Percentiles rank a stretch among this genome's conserved stretches.
Evolutionary conservation across 2,797 vertebrate genomes (phyloP).

Genomic region (Cheracebus regulus): DNA sequence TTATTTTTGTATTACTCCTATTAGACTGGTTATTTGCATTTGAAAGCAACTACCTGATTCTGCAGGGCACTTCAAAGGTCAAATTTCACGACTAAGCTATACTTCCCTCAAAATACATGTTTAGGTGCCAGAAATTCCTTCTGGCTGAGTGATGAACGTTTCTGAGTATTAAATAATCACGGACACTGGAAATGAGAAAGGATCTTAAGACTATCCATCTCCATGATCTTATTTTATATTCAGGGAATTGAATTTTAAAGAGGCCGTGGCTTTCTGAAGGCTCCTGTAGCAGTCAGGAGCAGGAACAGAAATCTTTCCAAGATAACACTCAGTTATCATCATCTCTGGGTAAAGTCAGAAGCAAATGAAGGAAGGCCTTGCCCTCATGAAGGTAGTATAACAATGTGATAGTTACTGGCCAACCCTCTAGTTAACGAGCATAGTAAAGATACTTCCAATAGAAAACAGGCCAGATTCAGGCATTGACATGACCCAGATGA

Average conservation of each 20-base stretch:
- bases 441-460: not conserved
- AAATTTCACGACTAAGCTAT: conserved; percentile 12
- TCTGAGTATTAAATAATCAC: conserved; percentile 25
- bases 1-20: not conserved
- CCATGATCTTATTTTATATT: not conserved
- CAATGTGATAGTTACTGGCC: not conserved
- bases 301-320: not conserved
- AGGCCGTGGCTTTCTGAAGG: not conserved
- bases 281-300: not conserved
- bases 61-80: not conserved
- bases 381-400: not conserved
- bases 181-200: conserved; percentile 6
- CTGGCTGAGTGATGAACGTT: conserved; percentile 46
- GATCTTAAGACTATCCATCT: not conserved
- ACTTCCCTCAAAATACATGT: conserved; percentile 38
- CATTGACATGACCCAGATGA: not conserved
- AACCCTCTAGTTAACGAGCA: not conserved
- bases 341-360: not conserved
- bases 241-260: not conserved
- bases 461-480: not conserved
- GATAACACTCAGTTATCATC: not conserved
- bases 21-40: not conserved
- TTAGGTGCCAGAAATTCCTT: conserved; percentile 48
- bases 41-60: not conserved
- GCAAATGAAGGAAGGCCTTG: not conserved